Evolutionary conservation across 2,888 invertebrate genomes (phyloP), one percentile per base, ranked within the genome.

Genomic region (Stenodema calcarata): DNA sequence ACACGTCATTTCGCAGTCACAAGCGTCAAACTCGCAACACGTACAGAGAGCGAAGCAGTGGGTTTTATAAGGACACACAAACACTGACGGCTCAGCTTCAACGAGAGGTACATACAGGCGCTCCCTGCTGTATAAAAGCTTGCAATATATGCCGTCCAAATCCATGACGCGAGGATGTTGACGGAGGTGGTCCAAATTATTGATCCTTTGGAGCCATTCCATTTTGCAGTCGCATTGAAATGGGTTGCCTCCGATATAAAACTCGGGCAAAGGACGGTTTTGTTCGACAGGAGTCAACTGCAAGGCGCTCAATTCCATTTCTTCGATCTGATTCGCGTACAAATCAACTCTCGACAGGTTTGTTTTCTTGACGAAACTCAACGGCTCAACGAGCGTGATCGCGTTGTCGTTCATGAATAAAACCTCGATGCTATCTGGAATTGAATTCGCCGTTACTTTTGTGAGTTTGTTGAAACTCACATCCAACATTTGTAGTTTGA

Each of bases 1-100:
- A 91, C 98, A 98, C 89, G 96, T 97, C 96, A 98, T 98, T 93
- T 98, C 97, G 92, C 98, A 98, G 92, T 98, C 98, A 92, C 98
- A 98, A 83, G 97, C 97, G 91, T 97, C 98, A 92, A 97, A 98
- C 91, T 98, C 97, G 92, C 98, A 98, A 92, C 98, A 98, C 91
- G 97, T 97, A 91, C 98, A 98, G 88, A 97, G 93, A 16, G 98
- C 96, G 91, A 97, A 98, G 92, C 98, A 98, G 91, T 98, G 97
- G 62, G 96, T 95, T 92, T 95, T 95, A 92, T 98, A 98, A 88
- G 95, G 95, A 93, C 98, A 98, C 90, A 98, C 93, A 92, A 98
- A 98, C 92, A 97, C 96, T 83, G 96, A 95, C 0, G 96, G 95
- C 91, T 96, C 95, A 44, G 96, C 97, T 90, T 97, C 96, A 30